phyloP scores from a whole-genome alignment of 2,113 vertebrate genomes.

The Microcebus murinus region DNA sequence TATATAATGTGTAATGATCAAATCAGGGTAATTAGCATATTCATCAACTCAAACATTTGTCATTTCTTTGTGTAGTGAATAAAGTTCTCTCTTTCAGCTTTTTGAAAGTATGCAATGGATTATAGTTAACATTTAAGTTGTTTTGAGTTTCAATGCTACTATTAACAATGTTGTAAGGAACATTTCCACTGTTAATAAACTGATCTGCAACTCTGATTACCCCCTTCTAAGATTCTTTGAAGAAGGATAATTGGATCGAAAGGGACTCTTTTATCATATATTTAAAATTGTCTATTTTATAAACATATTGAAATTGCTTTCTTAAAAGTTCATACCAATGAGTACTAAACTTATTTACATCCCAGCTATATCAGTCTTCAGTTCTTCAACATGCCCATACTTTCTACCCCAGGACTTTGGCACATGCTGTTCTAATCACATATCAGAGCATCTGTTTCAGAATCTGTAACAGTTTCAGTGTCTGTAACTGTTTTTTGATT shows the following conservation, averaged over 20 bases:
- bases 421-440: neutral
- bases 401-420: neutral
- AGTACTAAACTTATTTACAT: neutral
- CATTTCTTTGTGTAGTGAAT: neutral
- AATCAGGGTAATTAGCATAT: neutral
- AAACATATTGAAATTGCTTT: neutral
- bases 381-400: neutral
- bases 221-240: neutral
- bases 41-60: neutral
- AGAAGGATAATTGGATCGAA: neutral
- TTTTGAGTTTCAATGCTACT: neutral
- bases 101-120: neutral
- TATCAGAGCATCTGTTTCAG: neutral
- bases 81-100: neutral
- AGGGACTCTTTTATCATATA: neutral
- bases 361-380: neutral
- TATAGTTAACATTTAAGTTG: neutral
- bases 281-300: constrained; percentile 2
- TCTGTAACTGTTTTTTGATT: neutral
- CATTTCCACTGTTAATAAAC: neutral
- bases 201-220: neutral
- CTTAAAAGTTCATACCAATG: neutral
- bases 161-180: neutral
- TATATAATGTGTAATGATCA: neutral
- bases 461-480: neutral